Conservation (phyloP, 2,888 invertebrate genomes). For the Latrodectus hesperus region DNA sequence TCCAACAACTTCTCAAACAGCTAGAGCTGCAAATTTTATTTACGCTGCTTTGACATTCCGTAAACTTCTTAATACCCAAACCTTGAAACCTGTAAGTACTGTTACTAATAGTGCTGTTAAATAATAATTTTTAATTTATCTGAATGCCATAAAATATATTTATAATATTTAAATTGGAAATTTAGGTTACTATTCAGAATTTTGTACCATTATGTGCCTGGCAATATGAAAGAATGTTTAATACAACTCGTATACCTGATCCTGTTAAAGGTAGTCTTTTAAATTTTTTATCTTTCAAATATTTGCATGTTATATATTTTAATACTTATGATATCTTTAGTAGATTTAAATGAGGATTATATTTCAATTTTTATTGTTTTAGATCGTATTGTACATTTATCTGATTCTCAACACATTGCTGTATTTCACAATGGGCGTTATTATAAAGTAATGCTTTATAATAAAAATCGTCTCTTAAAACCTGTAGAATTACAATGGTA, state of each 20-base stretch:
- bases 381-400: constrained; percentile 91
- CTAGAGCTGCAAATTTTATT: constrained; percentile 92
- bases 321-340: not conserved
- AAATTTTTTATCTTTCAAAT: not conserved
- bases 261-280: constrained; percentile 81
- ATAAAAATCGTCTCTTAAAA: constrained; percentile 86
- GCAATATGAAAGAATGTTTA: constrained; percentile 98
- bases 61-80: constrained; percentile 92
- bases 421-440: constrained; percentile 95
- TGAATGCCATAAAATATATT: not conserved
- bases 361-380: constrained; percentile 13
- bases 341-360: not conserved
- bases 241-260: constrained; percentile 96
- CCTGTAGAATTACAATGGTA: constrained; percentile 94
- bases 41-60: constrained; percentile 90
- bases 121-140: constrained; percentile 5
- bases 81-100: constrained; percentile 83
- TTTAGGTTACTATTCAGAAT: constrained; percentile 89
- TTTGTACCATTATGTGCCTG: constrained; percentile 96
- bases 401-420: constrained; percentile 92
- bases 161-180: constrained; percentile 2
- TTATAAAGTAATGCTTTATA: constrained; percentile 93
- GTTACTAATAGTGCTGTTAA: constrained; percentile 7
- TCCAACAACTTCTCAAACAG: constrained; percentile 85
- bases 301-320: not conserved